These are phyloP conservation scores for Patiria pectinifera DNA, from an alignment of 53 echinoderm and acorn worm species.

Conservation along the genomic window DNA sequence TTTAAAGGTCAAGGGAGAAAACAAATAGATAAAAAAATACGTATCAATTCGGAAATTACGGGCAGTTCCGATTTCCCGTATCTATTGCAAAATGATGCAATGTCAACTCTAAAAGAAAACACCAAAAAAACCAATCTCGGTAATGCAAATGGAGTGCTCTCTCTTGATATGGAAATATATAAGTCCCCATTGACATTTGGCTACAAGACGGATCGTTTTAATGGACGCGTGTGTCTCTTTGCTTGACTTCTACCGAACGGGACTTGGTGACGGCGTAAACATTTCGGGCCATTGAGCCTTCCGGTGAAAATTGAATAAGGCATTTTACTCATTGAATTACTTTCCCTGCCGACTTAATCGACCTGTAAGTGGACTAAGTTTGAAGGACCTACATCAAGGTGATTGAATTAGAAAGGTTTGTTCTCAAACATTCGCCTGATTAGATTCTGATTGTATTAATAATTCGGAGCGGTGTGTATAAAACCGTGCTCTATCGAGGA, in stretches of 20 bases:
- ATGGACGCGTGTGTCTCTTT: neutral
- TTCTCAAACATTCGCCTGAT: too few species aligned
- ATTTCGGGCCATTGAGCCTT: neutral
- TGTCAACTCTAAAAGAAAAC: neutral
- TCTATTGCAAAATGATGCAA: neutral
- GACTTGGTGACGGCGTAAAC: neutral
- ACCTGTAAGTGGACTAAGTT: neutral
- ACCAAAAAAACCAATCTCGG: constrained; percentile 4
- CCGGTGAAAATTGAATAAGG: neutral
- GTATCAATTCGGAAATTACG: neutral
- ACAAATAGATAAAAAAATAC: neutral
- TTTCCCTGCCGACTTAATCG: neutral
- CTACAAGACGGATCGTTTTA: neutral
- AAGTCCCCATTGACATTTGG: neutral
- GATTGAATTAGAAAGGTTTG: neutral
- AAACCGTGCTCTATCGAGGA: too few species aligned
- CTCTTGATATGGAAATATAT: neutral
- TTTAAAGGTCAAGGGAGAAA: constrained; percentile 1
- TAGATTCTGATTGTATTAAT: too few species aligned
- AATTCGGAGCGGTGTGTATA: too few species aligned
- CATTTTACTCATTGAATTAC: neutral
- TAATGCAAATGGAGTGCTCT: constrained; percentile 11
- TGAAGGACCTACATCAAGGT: neutral
- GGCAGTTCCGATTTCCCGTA: neutral
- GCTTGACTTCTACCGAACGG: neutral